These are phyloP conservation scores for Anthoptus insignis DNA, from an alignment of 2,888 invertebrate genomes.

Conservation along the genomic window DNA sequence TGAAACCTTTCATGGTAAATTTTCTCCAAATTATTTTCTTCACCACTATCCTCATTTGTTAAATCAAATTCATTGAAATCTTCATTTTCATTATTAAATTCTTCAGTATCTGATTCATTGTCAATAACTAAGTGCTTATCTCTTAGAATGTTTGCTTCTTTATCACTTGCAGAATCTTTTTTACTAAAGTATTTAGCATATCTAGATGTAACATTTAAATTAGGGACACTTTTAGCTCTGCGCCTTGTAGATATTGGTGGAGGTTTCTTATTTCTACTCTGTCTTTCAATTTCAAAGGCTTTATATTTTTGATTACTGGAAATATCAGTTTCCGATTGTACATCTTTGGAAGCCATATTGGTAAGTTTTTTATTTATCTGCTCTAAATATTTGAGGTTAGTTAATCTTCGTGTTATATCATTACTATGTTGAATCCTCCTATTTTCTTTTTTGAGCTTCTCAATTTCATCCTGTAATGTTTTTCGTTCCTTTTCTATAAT, in stretches of 20 bases:
- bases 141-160: constrained; percentile 56
- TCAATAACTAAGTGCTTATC: constrained; percentile 13
- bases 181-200: constrained; percentile 84
- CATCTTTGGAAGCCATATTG: constrained; percentile 66
- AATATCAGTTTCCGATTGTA: constrained; percentile 61
- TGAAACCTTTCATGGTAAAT: constrained; percentile 74
- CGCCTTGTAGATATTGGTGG: constrained; percentile 55
- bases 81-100: constrained; percentile 51
- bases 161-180: constrained; percentile 72
- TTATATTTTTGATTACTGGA: constrained; percentile 73
- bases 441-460: constrained; percentile 89
- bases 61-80: constrained; percentile 46
- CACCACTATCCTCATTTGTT: constrained; percentile 56
- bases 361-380: constrained; percentile 89
- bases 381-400: constrained; percentile 92
- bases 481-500: constrained; percentile 90
- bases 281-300: constrained; percentile 76
- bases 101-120: constrained; percentile 48
- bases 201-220: constrained; percentile 78
- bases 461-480: constrained; percentile 88
- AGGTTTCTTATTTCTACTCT: constrained; percentile 65
- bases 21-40: constrained; percentile 74
- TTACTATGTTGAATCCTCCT: constrained; percentile 88
- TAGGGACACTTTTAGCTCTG: constrained; percentile 83
- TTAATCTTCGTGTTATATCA: constrained; percentile 83